Evolutionary conservation across 2,113 vertebrate species (phyloP), one percentile per base, ranked within the genome.

Genomic region (Todiramphus chloris): DNA sequence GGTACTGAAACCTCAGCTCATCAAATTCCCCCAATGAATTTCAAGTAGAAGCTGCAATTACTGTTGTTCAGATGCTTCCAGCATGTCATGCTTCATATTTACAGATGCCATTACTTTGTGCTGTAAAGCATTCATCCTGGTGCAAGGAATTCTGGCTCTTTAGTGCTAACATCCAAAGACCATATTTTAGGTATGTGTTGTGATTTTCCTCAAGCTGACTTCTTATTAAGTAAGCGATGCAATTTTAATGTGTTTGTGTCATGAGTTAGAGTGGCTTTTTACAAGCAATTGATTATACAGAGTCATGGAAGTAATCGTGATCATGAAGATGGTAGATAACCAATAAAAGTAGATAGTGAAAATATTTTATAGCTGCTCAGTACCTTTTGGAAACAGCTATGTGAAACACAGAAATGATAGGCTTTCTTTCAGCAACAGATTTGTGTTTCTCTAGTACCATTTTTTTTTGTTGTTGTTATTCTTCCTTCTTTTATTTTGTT

Each of bases 31-130:
- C 13, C 0, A 62, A 93, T 79, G n/a, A 79, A 89, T 92, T 93
- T 87, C 18, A 92, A 89, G n/a, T 58, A 87, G 80, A 87, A 89
- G 37, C 44, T 89, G 58, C 58, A 95, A n/a, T 90, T 92, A 68
- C 24, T 46, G 53, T 62, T 85, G 56, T 77, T 82, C 68, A n/a
- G 37, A 68, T 82, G 28, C 13, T 93, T 89, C 37, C 77, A 93
- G 41, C 50, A 11, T 55, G 66, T 66, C 83, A 78, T 67, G 41
- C 64, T 44, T 67, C 41, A 33, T 67, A 67, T 67, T 67, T 67
- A 67, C 18, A 13, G 64, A 33, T 44, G 30, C 41, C 41, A 44
- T 67, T 67, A 33, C 64, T 44, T 46, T 0, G 0, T 50, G 31
- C 66, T 70, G 25, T 68, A 21, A 76, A 83, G 10, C 2, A 6